Evolutionary conservation across 2,888 invertebrate genomes (phyloP).

Genomic region (Athalia cordata): DNA sequence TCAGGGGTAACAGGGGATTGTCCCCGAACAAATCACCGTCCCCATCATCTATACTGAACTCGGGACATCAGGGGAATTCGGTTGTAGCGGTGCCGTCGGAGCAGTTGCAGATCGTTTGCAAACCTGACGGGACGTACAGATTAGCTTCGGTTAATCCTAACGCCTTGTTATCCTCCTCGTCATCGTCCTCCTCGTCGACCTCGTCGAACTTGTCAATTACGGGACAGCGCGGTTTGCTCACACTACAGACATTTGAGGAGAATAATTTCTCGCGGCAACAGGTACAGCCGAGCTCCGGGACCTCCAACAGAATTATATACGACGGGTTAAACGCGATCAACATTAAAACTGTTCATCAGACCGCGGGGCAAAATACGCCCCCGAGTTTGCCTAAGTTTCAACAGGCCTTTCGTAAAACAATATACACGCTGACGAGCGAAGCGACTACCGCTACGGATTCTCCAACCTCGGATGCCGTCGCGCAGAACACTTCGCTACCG

Average conservation of each 20-base stretch:
- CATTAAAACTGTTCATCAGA: slow-evolving; percentile 51
- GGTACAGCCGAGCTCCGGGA: slow-evolving; percentile 54
- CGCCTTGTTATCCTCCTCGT: slow-evolving; percentile 1
- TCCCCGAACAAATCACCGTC: slow-evolving; percentile 68
- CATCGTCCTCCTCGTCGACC: slow-evolving; percentile 31
- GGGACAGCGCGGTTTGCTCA: slow-evolving; percentile 16
- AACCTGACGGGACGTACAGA: slow-evolving; percentile 69
- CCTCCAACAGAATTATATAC: slow-evolving; percentile 59
- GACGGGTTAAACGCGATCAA: slow-evolving; percentile 60
- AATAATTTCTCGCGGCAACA: slow-evolving; percentile 55
- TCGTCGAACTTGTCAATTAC: slow-evolving; percentile 58
- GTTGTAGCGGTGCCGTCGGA: slow-evolving; percentile 63
- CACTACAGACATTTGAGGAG: slow-evolving; percentile 15
- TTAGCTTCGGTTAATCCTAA: slow-evolving; percentile 65
- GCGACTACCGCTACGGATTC: slow-evolving; percentile 60
- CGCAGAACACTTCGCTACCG: slow-evolving; percentile 59
- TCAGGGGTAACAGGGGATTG: slow-evolving; percentile 59
- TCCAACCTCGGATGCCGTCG: slow-evolving; percentile 54
- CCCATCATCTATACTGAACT: slow-evolving; percentile 51
- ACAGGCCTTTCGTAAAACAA: slow-evolving; percentile 86
- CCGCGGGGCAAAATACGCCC: slow-evolving; percentile 60
- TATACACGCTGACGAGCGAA: slow-evolving; percentile 71
- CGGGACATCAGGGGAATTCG: slow-evolving; percentile 54
- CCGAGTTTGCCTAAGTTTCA: slow-evolving; percentile 83
- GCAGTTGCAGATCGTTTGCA: slow-evolving; percentile 67